Conservation (phyloP, 1,140 invertebrate genomes). For the Ostrea edulis region DNA sequence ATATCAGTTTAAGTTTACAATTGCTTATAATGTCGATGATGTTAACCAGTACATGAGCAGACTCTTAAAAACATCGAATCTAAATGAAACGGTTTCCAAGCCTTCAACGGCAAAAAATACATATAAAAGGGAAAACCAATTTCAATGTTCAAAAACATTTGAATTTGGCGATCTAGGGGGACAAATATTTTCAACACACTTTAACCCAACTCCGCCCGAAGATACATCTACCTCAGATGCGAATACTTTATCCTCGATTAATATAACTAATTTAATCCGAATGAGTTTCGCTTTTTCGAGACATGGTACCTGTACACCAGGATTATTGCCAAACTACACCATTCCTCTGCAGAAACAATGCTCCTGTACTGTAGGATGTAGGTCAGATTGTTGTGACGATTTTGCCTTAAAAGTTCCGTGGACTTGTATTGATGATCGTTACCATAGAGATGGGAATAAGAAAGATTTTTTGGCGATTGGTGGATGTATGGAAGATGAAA, state of each 20-base stretch:
- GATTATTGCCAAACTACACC: neutral
- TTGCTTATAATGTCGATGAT: neutral
- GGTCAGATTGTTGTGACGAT: neutral
- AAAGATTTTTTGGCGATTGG: neutral
- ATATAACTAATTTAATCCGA: neutral
- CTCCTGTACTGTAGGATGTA: neutral
- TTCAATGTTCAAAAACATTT: neutral
- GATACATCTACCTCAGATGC: neutral
- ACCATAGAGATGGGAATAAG: neutral
- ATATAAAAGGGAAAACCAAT: neutral
- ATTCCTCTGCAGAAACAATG: neutral
- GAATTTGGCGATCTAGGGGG: no score
- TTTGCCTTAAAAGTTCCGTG: neutral
- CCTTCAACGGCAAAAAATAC: neutral
- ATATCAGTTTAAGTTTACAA: neutral
- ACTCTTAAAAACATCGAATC: neutral
- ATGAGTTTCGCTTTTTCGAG: neutral
- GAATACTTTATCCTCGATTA: neutral
- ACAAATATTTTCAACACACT: no score
- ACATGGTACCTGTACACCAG: neutral
- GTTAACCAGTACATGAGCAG: neutral
- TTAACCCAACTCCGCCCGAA: neutral
- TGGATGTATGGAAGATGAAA: neutral
- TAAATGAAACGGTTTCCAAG: neutral
- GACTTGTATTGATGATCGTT: neutral